Base-by-base conservation (phyloP, 1,140 invertebrate genomes). In the Leptinotarsa texana region DNA sequence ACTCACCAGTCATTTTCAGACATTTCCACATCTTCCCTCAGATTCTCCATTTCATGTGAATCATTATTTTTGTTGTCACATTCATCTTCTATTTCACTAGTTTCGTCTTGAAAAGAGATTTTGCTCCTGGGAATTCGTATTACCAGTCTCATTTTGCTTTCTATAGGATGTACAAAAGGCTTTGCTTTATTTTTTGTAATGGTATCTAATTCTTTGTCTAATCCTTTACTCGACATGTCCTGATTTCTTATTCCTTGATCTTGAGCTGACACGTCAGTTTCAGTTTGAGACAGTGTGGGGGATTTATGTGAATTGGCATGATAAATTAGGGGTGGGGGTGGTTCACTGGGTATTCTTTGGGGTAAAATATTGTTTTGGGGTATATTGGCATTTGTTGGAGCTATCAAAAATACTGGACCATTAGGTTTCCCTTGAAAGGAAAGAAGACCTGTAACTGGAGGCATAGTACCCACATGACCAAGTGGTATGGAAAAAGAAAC, bases 121-220 rank as follows among this genome's bases (percentile, higher is more conserved):
- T 73, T 63, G 22, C 33, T 73, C 17, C 63, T 73, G 1, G 61
- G 63, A 24, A 73, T 65, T 22, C 71, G 33, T 22, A 73, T 18
- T n/a, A 73, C 47, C 13, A 73, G 13, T 4, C 71, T 73, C 51
- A 15, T 11, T 65, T 65, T 73, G 17, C 47, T 65, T 48, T 73
- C 71, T 13, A 70, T 70, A 17, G 69, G 69, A 61, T 70, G 47
- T 17, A 65, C 15, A 13, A 65, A 70, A 57, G 17, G 15, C 17
- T 22, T 21, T 18, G 66, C 13, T 68, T 33, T 17, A 18, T 47
- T 68, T 68, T 66, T 21, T 0, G 24, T 24, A 24, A 24, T 66
- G 3, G 61, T 63, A 63, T 18, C 22, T 17, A 13, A 18, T 63
- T 63, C 15, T 63, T 63, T n/a, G 61, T 22, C n/a, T 42, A 42